Evolutionary conservation across 2,797 vertebrate species (phyloP), one percentile per base, ranked within the genome.

Genomic region (Menidia menidia): DNA sequence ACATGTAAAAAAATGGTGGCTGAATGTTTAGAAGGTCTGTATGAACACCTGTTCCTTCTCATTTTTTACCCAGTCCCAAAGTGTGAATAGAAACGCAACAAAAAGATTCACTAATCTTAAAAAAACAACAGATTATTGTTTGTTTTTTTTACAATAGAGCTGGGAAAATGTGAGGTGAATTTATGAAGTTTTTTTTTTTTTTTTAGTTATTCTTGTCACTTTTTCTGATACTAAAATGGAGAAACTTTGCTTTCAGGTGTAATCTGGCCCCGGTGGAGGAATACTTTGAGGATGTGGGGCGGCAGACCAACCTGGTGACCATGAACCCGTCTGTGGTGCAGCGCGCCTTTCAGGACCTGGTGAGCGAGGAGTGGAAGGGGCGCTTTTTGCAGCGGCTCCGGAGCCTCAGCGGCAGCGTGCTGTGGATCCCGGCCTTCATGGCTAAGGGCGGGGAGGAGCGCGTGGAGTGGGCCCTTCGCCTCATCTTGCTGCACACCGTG

Each of bases 361-460:
- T 95, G 72, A 97, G 94, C 0, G 93, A 96, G 15, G 96, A 96
- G 0, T 98, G 97, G 96, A 89, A 94, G 75, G 94, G 94, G 64
- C 96, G 96, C 64, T 95, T 99, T 78, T 82, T 97, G 60, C 95
- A 91, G 50, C 94, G 97, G 3, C 94, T 99, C 2, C 95, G 90
- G 42, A 93, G 94, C 82, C 96, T 99, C 67, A 95, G 96, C 0
- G 96, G 96, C 71, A 97, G 96, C 68, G 96, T 99, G 81, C 94
- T 99, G 68, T 99, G 98, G 97, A 98, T 99, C 83, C 98, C 98
- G 0, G 98, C 98, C 0, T 99, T 99, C 90, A 99, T 99, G 97
- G 97, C 97, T 60, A 95, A 98, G 75, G 96, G 97, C 0, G 98
- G 97, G 72, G 97, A 98, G 92, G 96, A 97, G 82, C 89, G 97